Evolutionary conservation across 2,888 invertebrate genomes (phyloP), one percentile per base, ranked within the genome.

Genomic region (Ernsta delagoae): DNA sequence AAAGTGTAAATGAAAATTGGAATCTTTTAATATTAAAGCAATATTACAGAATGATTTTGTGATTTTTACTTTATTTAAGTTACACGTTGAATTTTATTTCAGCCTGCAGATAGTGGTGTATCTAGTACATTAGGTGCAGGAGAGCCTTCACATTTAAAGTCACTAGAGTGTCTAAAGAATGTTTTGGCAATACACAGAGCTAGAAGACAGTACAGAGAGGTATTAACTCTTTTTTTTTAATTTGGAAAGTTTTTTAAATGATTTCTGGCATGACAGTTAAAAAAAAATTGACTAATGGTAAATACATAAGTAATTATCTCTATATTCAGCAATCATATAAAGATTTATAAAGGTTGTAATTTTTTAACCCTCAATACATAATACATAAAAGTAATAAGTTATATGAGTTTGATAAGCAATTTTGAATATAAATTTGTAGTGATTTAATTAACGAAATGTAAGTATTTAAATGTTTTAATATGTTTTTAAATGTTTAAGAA

Each of bases 151-250:
- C 85, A 87, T 64, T 85, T 88, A 43, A 88, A 89, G 36, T 86
- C 94, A 81, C 95, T 97, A 75, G 96, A 96, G 67, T 94, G 95
- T 68, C 95, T 96, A 76, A 95, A 95, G 74, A 95, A 95, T 79
- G 95, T 97, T 86, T 83, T 98, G 31, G 85, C 94, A 43, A 94
- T 95, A 59, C 97, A 97, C 81, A 96, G 96, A 80, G 94, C 95
- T 71, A 92, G 97, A 74, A 95, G 97, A 85, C 88, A 95, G 53
- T 95, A 95, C 70, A 95, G 95, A 81, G 95, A 96, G 85, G 96
- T 96, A 89, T 56, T 43, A 12, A 50, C 16, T 6, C 5, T 7
- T 50, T 50, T 45, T 50, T 16, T 50, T 16, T 16, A 43, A 2
- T 43, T 16, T 16, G 16, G 16, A 16, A 16, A 16, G 16, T 16